Evolutionary conservation across 1,140 invertebrate species (phyloP), one percentile per base, ranked within the genome.

Genomic region (Eriosoma lanigerum): DNA sequence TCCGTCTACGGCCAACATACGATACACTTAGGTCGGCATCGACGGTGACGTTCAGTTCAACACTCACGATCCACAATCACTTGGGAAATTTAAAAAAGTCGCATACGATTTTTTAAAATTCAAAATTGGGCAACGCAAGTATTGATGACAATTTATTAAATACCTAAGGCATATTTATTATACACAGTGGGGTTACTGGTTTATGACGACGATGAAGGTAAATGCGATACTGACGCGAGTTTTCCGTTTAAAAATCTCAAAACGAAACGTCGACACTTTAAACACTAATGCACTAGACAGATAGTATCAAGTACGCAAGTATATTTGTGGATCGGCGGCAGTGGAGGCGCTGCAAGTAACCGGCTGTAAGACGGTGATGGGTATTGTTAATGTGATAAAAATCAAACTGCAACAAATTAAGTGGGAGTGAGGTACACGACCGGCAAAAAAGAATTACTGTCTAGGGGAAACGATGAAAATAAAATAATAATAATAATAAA

Each of bases 1-100:
- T 32, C 75, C 75, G 54, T 78, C 75, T 52, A 46, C 38, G 75
- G 75, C 54, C 75, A 78, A 56, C 24, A 17, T 17, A 46, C 21
- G 17, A 5, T 29, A 26, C n/a, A 19, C 56, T 78, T 38, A 78
- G 73, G 73, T 48, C 32, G 54, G 12, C 75, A 78, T 78, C 54
- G 32, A 26, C 72, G 13, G 15, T 1, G 32, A 29, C 15, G 26
- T 38, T 32, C 29, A 13, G 12, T 15, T 6, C 46, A 3, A 3
- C 29, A 62, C 60, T 32, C 29, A 26, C 46, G 46, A 4, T 10
- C 8, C 3, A 2, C 26, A 32, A 29, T 60, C 32, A 38, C 19
- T 19, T n/a, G 32, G 15, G 9, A 2, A 9, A 38, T 64, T n/a
- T 3, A 9, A 64, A 66, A 66, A 44, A 21, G n/a, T 38, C 32